A percentile compares a stretch with the other conserved stretches of the same genome.
These are phyloP conservation scores for Ramphastos sulfuratus DNA, from an alignment of 2,113 vertebrate species.

Conservation along the genomic window DNA sequence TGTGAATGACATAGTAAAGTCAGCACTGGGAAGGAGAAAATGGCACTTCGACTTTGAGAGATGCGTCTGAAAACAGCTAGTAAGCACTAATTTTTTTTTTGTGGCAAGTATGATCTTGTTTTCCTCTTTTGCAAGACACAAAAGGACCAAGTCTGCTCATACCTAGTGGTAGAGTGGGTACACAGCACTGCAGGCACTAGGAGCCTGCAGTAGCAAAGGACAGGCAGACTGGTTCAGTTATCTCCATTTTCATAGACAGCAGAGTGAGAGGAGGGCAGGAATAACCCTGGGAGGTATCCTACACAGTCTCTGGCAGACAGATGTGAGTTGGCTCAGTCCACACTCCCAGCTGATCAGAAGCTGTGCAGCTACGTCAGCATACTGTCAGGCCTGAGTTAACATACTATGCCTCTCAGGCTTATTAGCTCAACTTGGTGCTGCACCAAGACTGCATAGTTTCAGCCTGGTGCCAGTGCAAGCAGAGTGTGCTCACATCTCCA, in stretches of 20 bases:
- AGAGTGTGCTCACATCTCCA: background rate
- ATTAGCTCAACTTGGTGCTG: constrained; percentile 59
- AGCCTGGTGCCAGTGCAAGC: constrained; percentile 31
- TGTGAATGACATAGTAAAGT: background rate
- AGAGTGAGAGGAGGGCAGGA: background rate
- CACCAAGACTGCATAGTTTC: constrained; percentile 37
- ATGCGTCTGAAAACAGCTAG: background rate
- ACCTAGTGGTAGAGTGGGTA: background rate
- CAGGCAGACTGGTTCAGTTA: background rate
- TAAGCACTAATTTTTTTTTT: background rate
- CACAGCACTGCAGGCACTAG: background rate
- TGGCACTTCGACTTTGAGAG: background rate
- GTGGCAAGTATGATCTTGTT: background rate
- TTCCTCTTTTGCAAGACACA: background rate
- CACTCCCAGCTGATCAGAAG: constrained; percentile 47
- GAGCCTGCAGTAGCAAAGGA: background rate
- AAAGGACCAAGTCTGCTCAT: background rate
- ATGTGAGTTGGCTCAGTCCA: background rate
- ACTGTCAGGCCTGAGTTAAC: constrained; percentile 43
- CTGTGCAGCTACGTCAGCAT: constrained; percentile 26
- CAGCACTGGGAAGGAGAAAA: background rate
- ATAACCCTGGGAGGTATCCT: constrained; percentile 1
- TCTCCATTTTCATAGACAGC: background rate
- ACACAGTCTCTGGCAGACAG: constrained; percentile 2
- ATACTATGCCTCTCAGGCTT: constrained; percentile 17